Evolutionary conservation across 2,797 vertebrate species (phyloP), one percentile per base, ranked within the genome.

Genomic region (Lophotriccus pileatus): DNA sequence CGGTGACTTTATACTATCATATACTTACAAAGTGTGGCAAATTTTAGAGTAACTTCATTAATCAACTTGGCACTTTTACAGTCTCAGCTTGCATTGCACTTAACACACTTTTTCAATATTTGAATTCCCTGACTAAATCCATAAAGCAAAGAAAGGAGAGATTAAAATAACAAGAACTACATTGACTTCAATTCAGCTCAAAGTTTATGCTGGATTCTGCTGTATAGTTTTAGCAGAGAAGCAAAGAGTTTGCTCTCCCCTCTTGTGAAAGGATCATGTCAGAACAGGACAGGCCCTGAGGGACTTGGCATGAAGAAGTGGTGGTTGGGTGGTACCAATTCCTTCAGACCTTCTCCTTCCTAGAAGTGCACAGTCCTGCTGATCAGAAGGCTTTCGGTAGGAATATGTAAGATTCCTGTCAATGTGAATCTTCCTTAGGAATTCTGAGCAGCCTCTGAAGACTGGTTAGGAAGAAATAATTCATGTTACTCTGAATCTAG

Each of bases 121-220:
- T 94, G 37, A 87, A 94, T 97, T 94, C 76, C 78, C 87, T 84
- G 58, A 59, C 86, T 91, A 90, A 95, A 87, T 93, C 80, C 49
- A 63, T 85, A 78, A 84, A 93, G 50, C 59, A 90, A 94, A 95
- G 92, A 90, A 73, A 73, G 74, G 59, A 76, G 63, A 72, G 77
- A 92, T 95, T 84, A 84, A 93, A 93, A 82, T 81, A 94, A 87
- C 53, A 81, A 93, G 90, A 94, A 41, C 58, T 69, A 37, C 21
- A 22, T 7, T 74, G 70, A 80, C 49, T 32, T 83, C 62, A 96
- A 84, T 72, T 93, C 78, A 80, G 30, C 56, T 72, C 43, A 50
- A n/a, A 77, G 50, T 87, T 94, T 81, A n/a, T 60, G 72, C 85
- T 89, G 73, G 44, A 66, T 85, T 74, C 56, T 32, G 22, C 44